Percentiles rank a stretch among this genome's conserved stretches.
Evolutionary conservation across 2,797 vertebrate species (phyloP).

Genomic region (Eleutherodactylus coqui): DNA sequence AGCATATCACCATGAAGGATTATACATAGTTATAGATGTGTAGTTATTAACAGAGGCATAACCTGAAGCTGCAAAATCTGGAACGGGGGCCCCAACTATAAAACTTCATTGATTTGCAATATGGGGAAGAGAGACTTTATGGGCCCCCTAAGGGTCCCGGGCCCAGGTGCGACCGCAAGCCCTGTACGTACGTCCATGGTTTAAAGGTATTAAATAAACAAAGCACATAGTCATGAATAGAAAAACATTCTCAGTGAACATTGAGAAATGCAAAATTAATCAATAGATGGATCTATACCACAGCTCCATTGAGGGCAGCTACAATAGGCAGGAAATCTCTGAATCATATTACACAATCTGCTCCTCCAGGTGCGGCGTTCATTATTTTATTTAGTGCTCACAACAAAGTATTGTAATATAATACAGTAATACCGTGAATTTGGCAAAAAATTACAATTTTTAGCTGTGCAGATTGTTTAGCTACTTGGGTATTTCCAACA

Average conservation of each 20-base stretch:
- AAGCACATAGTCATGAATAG: neutral
- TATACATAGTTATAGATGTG: neutral
- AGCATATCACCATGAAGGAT: neutral
- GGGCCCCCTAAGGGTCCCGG: no score
- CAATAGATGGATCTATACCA: conserved; percentile 46
- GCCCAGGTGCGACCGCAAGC: no score
- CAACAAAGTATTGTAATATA: neutral
- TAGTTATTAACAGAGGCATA: no score
- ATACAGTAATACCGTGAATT: no score
- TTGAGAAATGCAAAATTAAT: conserved; percentile 40
- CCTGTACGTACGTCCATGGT: no score
- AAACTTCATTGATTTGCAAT: no score
- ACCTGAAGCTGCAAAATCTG: no score
- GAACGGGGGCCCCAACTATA: no score
- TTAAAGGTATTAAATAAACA: neutral
- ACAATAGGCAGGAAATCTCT: conserved; percentile 52
- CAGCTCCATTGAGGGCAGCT: conserved; percentile 35
- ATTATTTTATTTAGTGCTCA: neutral
- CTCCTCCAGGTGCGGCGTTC: neutral
- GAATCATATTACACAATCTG: conserved; percentile 14
- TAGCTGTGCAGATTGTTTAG: neutral
- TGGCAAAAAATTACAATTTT: neutral
- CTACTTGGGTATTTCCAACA: neutral
- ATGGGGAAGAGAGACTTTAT: no score
- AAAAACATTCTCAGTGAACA: conserved; percentile 14